Base-by-base conservation (phyloP, 2,113 vertebrate species). In the Mirza zaza region DNA sequence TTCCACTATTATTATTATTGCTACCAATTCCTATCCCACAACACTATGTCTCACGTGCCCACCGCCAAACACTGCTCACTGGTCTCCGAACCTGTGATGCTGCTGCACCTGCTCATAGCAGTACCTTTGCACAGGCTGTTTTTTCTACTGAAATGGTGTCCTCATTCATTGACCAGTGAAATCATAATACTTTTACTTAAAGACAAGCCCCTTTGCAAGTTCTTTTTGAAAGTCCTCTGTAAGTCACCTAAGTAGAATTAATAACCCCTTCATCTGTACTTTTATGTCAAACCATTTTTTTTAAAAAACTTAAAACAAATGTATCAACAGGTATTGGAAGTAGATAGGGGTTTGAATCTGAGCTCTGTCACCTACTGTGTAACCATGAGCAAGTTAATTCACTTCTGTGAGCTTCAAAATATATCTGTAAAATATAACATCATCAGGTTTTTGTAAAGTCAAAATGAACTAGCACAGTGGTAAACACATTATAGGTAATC, bases 161-260 rank as follows among this genome's bases (percentile, higher is more conserved):
- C 50, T 42, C 15, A 57, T 90, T 79, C 9, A 71, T 3, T 8
- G 57, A 4, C 52, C 67, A 29, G 18, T 59, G 65, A 73, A 42
- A 4, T 63, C 36, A 67, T 23, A 34, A 5, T n/a, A 23, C 10
- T 85, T 48, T 91, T 79, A 29, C n/a, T 61, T 48, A 76, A 95
- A 77, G n/a, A 63, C 0, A 34, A 45, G 63, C 21, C 18, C 39
- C 32, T 15, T 25, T 8, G 8, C 9, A 36, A 17, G 4, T 27
- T 95, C 11, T 85, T 59, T 90, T 25, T 21, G 50, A 87, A 95
- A 80, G 13, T 25, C 34, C 92, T 86, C 17, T 34, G 86, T 77
- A 86, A 59, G 8, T 57, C 12, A 8, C 50, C 20, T 27, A 50
- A 18, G 23, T 71, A 63, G 10, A 76, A 91, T 81, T 34, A 36